These are phyloP conservation scores for Caranx ignobilis DNA, from an alignment of 2,113 vertebrate genomes.

Conservation along the genomic window DNA sequence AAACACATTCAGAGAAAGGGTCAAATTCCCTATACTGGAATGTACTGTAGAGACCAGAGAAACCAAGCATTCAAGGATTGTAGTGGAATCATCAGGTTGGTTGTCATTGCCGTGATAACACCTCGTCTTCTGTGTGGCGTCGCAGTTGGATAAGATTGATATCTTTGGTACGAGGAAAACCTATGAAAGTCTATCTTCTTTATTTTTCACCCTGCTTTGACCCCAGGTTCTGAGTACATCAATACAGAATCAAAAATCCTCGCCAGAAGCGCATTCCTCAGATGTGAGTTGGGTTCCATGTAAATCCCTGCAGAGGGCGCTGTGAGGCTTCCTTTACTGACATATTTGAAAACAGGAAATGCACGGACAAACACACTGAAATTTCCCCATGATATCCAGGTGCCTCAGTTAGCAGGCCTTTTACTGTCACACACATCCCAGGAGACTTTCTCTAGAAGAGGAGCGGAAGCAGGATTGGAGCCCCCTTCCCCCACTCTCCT, in stretches of 20 bases:
- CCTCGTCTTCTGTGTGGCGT: slow-evolving; percentile 49
- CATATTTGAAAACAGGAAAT: slow-evolving; percentile 15
- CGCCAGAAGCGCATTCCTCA: slow-evolving; percentile 62
- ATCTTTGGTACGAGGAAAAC: slow-evolving; percentile 80
- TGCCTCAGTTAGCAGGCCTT: slow-evolving; percentile 38
- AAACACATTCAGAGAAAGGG: slow-evolving; percentile 85
- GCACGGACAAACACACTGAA: slow-evolving; percentile 20
- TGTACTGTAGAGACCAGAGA: slow-evolving; percentile 85
- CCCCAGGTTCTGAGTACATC: slow-evolving; percentile 57
- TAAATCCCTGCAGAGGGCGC: slow-evolving; percentile 59
- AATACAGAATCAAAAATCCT: slow-evolving; percentile 71
- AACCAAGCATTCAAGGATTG: slow-evolving; percentile 78
- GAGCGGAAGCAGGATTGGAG: slow-evolving; percentile 24
- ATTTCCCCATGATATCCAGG: slow-evolving; percentile 49
- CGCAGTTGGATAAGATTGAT: slow-evolving; percentile 36
- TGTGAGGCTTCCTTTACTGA: slow-evolving; percentile 48
- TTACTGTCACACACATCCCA: slow-evolving; percentile 52
- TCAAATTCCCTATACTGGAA: slow-evolving; percentile 87
- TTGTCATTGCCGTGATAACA: slow-evolving; percentile 65
- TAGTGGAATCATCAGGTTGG: slow-evolving; percentile 58
- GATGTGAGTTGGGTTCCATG: slow-evolving; percentile 44
- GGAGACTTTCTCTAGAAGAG: slow-evolving; percentile 34
- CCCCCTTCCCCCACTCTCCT: slow-evolving; percentile 25
- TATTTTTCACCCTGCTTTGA: slow-evolving; percentile 31
- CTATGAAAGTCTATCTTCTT: slow-evolving; percentile 68